These are phyloP conservation scores for Eretmocerus hayati DNA, from an alignment of 2,888 invertebrate genomes.

Conservation along the genomic window DNA sequence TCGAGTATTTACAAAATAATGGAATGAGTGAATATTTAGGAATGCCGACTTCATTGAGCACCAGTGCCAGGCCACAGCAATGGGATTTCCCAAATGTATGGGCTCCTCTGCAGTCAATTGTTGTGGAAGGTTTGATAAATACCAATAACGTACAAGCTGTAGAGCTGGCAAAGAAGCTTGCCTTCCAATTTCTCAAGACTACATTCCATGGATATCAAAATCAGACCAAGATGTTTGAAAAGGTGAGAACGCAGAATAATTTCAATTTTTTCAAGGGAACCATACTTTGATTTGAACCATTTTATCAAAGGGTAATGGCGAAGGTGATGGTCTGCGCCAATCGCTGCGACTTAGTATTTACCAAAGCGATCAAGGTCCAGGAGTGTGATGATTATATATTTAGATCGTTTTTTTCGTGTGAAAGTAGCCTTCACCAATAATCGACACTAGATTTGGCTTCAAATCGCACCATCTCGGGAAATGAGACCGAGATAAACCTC, in stretches of 20 bases:
- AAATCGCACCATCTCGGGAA: too few relatives aligned
- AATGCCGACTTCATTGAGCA: constrained; percentile 69
- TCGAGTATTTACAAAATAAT: background rate
- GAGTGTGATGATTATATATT: too few relatives aligned
- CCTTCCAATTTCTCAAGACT: constrained; percentile 73
- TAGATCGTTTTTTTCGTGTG: too few relatives aligned
- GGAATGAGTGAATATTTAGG: too few relatives aligned
- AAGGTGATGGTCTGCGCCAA: background rate
- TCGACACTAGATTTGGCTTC: too few relatives aligned
- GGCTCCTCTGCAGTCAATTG: constrained; percentile 85
- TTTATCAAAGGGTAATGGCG: background rate
- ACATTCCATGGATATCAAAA: constrained; percentile 70
- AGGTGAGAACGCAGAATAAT: too few relatives aligned
- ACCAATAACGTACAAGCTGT: constrained; percentile 61
- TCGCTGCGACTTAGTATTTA: too few relatives aligned
- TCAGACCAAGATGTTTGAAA: constrained; percentile 73
- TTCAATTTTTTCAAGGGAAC: too few relatives aligned
- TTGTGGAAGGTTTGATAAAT: constrained; percentile 69
- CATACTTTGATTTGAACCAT: background rate
- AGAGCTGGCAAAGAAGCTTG: constrained; percentile 63
- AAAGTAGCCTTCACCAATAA: too few relatives aligned
- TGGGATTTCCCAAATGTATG: constrained; percentile 94
- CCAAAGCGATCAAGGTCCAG: too few relatives aligned
- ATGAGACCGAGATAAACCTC: too few relatives aligned
- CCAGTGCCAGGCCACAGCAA: constrained; percentile 66